phyloP scores from a whole-genome alignment of 2,888 invertebrate species.

The Nomada goodeniana region DNA sequence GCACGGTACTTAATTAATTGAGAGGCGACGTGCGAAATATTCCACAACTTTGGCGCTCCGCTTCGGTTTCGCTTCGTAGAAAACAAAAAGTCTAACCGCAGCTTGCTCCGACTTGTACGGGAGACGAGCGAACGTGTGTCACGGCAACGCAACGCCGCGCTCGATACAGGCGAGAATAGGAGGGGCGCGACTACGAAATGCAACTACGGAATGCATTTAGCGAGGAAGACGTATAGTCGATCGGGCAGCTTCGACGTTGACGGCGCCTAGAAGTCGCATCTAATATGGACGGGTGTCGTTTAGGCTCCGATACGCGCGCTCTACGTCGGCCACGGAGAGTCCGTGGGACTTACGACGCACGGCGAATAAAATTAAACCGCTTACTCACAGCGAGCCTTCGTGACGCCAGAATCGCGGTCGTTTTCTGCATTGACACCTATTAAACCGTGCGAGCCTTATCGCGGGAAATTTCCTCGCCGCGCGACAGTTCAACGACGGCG shows the following conservation, averaged over 20 bases:
- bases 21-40: no score
- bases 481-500: no score
- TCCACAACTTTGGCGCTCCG: no score
- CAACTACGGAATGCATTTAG: no score
- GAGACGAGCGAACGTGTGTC: no score
- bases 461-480: background rate
- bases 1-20: no score
- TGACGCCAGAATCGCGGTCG: constrained; percentile 27
- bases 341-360: constrained; percentile 14
- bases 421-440: constrained; percentile 13
- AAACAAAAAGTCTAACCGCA: no score
- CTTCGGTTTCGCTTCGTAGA: no score
- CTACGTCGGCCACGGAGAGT: background rate
- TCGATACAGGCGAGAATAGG: no score
- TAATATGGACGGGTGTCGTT: constrained; percentile 43
- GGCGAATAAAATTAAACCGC: constrained; percentile 42
- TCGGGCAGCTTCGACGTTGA: constrained; percentile 13
- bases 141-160: no score
- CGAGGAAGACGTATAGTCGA: constrained; percentile 4
- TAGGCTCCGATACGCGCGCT: constrained; percentile 1
- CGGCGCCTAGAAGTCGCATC: constrained; percentile 51
- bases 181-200: no score
- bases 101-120: no score
- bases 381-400: constrained; percentile 15
- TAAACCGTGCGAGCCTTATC: background rate